phyloP scores from a whole-genome alignment of 2,113 vertebrate genomes.

The Tauraco erythrolophus region DNA sequence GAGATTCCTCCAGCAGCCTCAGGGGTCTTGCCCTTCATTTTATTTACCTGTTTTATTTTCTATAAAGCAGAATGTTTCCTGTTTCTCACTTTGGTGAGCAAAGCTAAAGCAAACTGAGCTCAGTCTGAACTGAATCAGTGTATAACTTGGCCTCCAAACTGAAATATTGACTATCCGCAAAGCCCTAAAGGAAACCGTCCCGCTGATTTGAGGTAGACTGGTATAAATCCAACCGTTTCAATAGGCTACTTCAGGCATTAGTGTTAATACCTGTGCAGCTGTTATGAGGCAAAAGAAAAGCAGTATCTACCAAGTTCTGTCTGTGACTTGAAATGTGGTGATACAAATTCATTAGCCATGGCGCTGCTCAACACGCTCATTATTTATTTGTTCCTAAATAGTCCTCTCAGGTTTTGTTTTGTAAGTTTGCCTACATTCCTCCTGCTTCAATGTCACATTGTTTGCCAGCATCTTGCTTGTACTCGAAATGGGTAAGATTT shows the following conservation, averaged over 20 bases:
- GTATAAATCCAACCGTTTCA: background rate
- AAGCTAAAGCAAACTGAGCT: background rate
- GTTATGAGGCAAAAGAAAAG: background rate
- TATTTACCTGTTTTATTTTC: background rate
- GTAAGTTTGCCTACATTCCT: constrained; percentile 34
- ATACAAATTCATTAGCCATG: background rate
- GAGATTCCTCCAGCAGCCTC: background rate
- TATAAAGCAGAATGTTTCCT: background rate
- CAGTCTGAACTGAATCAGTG: background rate
- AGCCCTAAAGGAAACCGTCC: background rate
- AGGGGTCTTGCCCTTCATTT: background rate
- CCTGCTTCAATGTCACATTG: background rate
- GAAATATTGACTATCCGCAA: background rate
- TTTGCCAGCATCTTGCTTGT: constrained; percentile 27
- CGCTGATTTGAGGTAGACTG: background rate
- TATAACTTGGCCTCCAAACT: background rate
- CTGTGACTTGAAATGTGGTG: background rate
- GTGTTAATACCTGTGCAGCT: background rate
- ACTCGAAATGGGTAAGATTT: background rate
- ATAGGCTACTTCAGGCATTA: background rate
- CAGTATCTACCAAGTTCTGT: background rate
- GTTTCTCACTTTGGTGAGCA: background rate
- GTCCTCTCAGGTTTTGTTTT: background rate
- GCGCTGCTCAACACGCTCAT: background rate
- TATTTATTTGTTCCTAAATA: constrained; percentile 18